A percentile compares a stretch with the other conserved stretches of the same genome.
Conservation (phyloP, 2,888 invertebrate species). For the Microplitis manilae region DNA sequence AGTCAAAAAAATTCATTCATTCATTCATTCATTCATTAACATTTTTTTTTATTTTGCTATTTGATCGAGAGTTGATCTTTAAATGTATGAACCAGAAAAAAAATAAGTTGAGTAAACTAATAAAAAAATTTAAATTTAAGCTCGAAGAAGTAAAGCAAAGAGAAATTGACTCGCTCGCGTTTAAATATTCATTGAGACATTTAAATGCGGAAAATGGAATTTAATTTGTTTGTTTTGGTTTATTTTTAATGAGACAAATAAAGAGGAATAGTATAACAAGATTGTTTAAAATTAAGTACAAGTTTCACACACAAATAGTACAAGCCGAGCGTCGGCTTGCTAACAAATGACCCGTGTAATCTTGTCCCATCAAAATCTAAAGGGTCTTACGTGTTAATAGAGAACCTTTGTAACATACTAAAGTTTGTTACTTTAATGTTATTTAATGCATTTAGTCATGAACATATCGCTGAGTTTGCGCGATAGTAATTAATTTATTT, state of each 20-base stretch:
- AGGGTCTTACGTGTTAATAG: conserved; percentile 21
- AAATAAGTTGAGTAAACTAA: background rate
- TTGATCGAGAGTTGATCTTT: conserved; percentile 21
- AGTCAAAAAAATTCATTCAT: background rate
- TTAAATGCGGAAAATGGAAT: background rate
- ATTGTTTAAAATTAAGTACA: conserved; percentile 2
- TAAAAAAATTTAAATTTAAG: background rate
- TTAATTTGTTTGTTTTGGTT: background rate
- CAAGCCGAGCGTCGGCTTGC: background rate
- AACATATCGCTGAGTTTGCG: background rate
- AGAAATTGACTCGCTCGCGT: background rate
- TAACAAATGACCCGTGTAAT: conserved; percentile 15
- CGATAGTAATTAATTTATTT: background rate
- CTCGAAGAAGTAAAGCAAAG: background rate
- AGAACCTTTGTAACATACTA: conserved; percentile 4
- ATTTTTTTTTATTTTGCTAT: background rate
- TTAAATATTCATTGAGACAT: conserved; percentile 15
- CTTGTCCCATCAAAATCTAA: conserved; percentile 13
- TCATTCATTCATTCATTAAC: conserved; percentile 14
- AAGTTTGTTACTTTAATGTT: background rate
- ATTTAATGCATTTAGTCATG: background rate
- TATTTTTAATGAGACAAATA: background rate
- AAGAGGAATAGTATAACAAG: background rate
- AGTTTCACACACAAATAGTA: conserved; percentile 16
- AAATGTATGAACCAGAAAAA: conserved; percentile 6